Evolutionary conservation across 2,113 vertebrate genomes (phyloP), one percentile per base, ranked within the genome.

Genomic region (Ciconia boyciana): DNA sequence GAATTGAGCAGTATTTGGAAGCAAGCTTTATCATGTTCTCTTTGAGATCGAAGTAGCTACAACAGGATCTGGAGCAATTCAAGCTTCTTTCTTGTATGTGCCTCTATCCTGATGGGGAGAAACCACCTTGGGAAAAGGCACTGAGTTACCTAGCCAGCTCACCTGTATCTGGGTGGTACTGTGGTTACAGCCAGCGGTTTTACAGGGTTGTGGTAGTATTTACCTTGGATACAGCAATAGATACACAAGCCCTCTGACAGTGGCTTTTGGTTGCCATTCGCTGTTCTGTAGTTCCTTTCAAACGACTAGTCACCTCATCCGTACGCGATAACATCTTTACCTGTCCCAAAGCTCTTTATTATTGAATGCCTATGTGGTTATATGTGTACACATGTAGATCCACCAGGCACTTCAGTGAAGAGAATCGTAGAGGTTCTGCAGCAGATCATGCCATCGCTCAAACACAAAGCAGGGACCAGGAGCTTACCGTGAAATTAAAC

Each of bases 161-260:
- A 1, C 12, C 20, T 28, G 18, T 21, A 18, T 19, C 32, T 49
- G n/a, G 39, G 22, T 29, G 44, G 6, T 13, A 2, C 52, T 32
- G 43, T 17, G 34, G 12, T 18, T 20, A 4, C 70, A 79, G 34
- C 12, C n/a, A 3, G 24, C 5, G 22, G 5, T 17, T 58, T 52
- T 39, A 10, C 51, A 18, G 55, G 32, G 24, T 7, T 68, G 43
- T 28, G 43, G 4, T 9, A 3, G 3, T 20, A 3, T 61, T 24
- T 19, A 28, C 69, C 41, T 31, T 28, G 76, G 41, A 5, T 51
- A 15, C 41, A 49, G 52, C 70, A 44, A 9, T 0, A 54, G 55
- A 6, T 17, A 3, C 22, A 20, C 17, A 46, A 7, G 16, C 9
- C 8, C 2, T 0, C 31, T 36, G 19, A 2, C 0, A 20, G n/a